Percentiles rank a stretch among this genome's conserved stretches.
phyloP scores from a whole-genome alignment of 2,113 vertebrate species.

The Microcebus griseorufus region DNA sequence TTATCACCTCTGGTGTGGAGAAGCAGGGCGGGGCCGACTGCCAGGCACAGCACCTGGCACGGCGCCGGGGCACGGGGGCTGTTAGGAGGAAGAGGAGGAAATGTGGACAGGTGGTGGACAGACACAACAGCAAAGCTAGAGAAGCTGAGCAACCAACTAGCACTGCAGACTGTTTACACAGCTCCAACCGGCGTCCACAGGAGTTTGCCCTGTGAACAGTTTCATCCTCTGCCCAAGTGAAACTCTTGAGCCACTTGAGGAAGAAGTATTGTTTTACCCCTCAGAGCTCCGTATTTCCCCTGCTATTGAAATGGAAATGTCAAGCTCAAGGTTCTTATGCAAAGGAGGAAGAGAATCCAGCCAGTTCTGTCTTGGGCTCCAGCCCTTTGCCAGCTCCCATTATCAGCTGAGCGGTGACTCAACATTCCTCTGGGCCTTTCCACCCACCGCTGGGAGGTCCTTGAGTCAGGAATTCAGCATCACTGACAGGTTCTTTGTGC shows the following conservation, averaged over 20 bases:
- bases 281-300: neutral
- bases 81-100: neutral
- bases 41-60: neutral
- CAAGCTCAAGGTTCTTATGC: conserved; percentile 48
- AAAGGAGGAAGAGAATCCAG: conserved; percentile 42
- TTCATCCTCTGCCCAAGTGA: neutral
- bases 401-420: conserved; percentile 4
- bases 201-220: neutral
- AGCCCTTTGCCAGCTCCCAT: neutral
- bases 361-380: neutral
- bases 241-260: neutral
- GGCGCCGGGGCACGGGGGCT: too few relatives aligned
- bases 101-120: neutral
- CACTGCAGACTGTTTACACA: neutral
- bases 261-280: neutral
- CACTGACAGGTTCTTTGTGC: neutral
- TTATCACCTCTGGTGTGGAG: accelerated
- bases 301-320: neutral
- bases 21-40: neutral
- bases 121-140: neutral
- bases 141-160: neutral
- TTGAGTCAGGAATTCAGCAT: neutral
- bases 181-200: neutral
- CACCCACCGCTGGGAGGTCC: neutral
- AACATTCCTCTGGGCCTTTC: neutral